phyloP scores from a whole-genome alignment of 2,113 vertebrate genomes.

The Neodon shergylaensis region DNA sequence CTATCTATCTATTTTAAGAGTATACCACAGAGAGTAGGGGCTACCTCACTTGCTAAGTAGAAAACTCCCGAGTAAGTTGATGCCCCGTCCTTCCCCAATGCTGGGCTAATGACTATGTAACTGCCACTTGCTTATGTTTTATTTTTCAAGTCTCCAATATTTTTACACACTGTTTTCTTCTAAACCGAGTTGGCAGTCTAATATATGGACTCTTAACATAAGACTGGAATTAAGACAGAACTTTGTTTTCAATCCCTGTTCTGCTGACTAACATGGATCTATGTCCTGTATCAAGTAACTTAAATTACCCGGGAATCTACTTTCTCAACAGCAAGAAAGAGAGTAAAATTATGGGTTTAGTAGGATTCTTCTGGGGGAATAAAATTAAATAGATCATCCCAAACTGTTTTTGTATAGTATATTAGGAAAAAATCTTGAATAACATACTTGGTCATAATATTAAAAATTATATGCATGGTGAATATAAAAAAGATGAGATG shows the following conservation, averaged over 20 bases:
- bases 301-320: background rate
- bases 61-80: fast-evolving
- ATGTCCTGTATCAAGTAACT: background rate
- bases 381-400: background rate
- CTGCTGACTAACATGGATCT: background rate
- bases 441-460: constrained; percentile 4
- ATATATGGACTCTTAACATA: background rate
- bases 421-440: background rate
- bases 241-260: background rate
- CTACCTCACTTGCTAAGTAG: too few species aligned
- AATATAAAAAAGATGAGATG: background rate
- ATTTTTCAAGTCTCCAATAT: background rate
- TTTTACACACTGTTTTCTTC: constrained; percentile 4
- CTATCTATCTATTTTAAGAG: too few species aligned
- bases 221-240: constrained; percentile 14
- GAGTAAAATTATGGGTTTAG: background rate
- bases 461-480: background rate
- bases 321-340: background rate
- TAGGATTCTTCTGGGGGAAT: background rate
- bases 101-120: background rate
- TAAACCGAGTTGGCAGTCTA: background rate
- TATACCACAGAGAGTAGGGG: background rate
- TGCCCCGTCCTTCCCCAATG: background rate
- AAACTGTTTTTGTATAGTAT: background rate
- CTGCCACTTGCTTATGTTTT: background rate